These are phyloP conservation scores for Telmatherina bonti DNA, from an alignment of 2,797 vertebrate species.

Conservation along the genomic window DNA sequence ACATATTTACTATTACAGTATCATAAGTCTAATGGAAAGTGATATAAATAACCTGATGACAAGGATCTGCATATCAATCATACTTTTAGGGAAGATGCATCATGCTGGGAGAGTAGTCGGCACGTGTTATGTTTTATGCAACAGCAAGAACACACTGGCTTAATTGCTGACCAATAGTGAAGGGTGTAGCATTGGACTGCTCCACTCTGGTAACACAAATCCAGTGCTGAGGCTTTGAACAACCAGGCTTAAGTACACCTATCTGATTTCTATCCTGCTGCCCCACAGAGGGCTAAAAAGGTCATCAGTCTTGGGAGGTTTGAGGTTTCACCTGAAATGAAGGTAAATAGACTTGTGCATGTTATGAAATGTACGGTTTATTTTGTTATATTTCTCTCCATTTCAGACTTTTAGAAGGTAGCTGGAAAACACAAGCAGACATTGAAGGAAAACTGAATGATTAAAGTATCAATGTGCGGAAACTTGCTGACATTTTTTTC, in stretches of 20 bases:
- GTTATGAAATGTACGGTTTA: background rate
- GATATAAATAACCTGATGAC: background rate
- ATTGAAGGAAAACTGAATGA: background rate
- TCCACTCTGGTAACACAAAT: constrained; percentile 66
- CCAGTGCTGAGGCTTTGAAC: constrained; percentile 50
- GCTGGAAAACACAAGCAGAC: background rate
- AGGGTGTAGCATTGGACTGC: constrained; percentile 26
- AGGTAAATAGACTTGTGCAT: constrained; percentile 29
- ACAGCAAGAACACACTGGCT: constrained; percentile 67
- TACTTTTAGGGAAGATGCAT: constrained; percentile 21
- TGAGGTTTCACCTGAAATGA: constrained; percentile 41
- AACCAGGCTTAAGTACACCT: constrained; percentile 75
- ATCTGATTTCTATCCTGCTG: constrained; percentile 72
- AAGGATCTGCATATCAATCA: background rate
- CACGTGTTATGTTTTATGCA: constrained; percentile 60
- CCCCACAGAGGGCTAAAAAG: constrained; percentile 54
- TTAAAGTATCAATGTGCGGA: background rate
- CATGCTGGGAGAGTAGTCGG: constrained; percentile 27
- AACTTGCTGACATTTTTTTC: background rate
- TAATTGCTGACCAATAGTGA: constrained; percentile 62
- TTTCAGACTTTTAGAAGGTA: background rate
- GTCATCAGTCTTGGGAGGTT: constrained; percentile 47
- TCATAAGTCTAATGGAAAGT: background rate
- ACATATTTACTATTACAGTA: background rate
- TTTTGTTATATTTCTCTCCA: background rate